Base-by-base conservation (phyloP, 2,797 vertebrate species). In the Garrulus glandarius region DNA sequence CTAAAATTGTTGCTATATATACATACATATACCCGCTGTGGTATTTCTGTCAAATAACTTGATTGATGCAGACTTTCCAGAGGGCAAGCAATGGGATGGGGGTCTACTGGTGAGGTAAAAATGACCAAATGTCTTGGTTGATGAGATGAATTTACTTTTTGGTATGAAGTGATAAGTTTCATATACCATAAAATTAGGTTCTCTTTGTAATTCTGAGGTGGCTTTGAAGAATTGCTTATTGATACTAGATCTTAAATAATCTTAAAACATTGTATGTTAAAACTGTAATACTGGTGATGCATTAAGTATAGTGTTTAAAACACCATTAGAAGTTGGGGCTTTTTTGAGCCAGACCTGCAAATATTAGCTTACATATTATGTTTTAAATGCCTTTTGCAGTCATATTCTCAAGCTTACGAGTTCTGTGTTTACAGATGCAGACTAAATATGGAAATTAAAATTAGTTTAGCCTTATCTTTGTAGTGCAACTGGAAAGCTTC, bases 11-110 rank as follows among this genome's bases (percentile, higher is more conserved):
- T 87, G 23, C 21, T 37, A 1, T 7, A 4, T 26, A 26, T 26
- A n/a, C n/a, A 24, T 24, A 26, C 46, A 8, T 37, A 1, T 7
- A 8, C 3, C 43, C 8, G 1, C 15, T 74, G 29, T 20, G 5
- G 1, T 60, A 0, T 11, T 4, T 26, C 9, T 59, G 37, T 27
- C 6, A 1, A 19, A 0, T 21, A 49, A 60, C 5, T 53, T 29
- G 2, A 6, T 32, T 29, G 26, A 50, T 34, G 19, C 10, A 18
- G 23, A 5, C 13, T 41, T 53, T 13, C 41, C 24, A 16, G 32
- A 2, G 3, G 5, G 19, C 61, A 64, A 59, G 4, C n/a, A 71
- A 1, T 9, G 13, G 20, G 14, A 11, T 44, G 7, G 12, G 3
- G 4, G 5, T 57, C 50, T 29, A 1, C 11, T 15, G 43, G 11